Conservation (phyloP, 2,113 vertebrate species). For the Lipotes vexillifer region DNA sequence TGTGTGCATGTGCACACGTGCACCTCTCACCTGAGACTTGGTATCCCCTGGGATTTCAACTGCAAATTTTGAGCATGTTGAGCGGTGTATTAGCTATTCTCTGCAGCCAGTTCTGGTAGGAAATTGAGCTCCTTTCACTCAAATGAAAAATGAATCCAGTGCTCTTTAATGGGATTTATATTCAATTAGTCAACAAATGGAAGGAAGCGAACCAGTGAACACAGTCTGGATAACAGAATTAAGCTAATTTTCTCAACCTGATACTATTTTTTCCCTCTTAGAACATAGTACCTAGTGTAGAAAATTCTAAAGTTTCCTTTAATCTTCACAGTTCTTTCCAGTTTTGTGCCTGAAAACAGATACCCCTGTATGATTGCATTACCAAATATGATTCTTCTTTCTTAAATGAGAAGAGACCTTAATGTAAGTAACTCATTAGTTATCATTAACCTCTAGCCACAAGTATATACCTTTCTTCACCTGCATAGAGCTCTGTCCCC, state of each 20-base stretch:
- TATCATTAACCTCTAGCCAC: not conserved
- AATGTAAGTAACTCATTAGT: not conserved
- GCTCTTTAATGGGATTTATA: not conserved
- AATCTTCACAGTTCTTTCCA: not conserved
- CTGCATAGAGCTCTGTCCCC: not conserved
- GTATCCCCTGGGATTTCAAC: not conserved
- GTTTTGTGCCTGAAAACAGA: not conserved
- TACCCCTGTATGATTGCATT: not conserved
- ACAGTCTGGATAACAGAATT: slow-evolving; percentile 11
- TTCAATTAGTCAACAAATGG: not conserved
- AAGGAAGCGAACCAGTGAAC: not conserved
- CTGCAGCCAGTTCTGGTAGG: not conserved
- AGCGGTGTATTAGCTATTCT: not conserved
- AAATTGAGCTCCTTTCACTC: not conserved
- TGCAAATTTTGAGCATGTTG: not conserved
- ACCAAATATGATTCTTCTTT: slow-evolving; percentile 18
- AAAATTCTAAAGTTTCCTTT: slow-evolving; percentile 24
- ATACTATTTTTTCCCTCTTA: not conserved
- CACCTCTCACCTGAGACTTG: not conserved
- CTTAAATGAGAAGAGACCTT: slow-evolving; percentile 1
- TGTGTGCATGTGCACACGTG: accelerated
- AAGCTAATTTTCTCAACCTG: slow-evolving; percentile 8
- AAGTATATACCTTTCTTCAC: not conserved
- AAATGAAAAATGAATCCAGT: not conserved
- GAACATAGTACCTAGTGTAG: not conserved